Conservation (phyloP, 2,797 vertebrate genomes). For the Sebastes paucispinis region DNA sequence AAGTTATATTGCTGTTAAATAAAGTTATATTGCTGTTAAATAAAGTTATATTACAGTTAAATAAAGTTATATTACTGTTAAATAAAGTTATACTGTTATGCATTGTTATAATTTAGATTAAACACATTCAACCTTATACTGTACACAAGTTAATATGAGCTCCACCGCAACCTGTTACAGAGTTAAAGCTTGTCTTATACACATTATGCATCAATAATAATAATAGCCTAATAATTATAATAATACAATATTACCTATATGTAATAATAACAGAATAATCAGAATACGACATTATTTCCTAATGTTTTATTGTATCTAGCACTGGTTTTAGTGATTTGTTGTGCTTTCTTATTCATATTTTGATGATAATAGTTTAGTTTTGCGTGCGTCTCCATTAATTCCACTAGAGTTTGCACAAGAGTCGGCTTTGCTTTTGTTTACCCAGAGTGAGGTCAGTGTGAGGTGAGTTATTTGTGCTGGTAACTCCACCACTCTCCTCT, state of each 20-base stretch:
- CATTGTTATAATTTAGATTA: no score
- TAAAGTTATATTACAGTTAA: no score
- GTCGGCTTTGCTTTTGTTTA: background rate
- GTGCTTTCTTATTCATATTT: background rate
- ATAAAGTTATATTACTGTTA: no score
- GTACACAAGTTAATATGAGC: no score
- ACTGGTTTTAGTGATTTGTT: background rate
- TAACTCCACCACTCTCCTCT: background rate
- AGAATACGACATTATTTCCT: background rate
- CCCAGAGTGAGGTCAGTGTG: background rate
- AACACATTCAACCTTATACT: no score
- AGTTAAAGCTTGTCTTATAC: no score
- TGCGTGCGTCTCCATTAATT: background rate
- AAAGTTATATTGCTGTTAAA: no score
- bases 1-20: no score
- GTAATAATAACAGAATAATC: background rate
- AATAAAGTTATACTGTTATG: no score
- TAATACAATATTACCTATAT: background rate
- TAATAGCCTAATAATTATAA: no score
- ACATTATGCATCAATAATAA: no score
- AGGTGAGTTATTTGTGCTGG: background rate
- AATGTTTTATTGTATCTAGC: background rate
- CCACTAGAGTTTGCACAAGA: constrained; percentile 50
- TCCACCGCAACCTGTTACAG: no score
- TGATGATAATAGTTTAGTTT: background rate